A percentile compares a stretch with the other conserved stretches of the same genome.
phyloP scores from a whole-genome alignment of 2,797 vertebrate genomes.

The Diceros bicornis region DNA sequence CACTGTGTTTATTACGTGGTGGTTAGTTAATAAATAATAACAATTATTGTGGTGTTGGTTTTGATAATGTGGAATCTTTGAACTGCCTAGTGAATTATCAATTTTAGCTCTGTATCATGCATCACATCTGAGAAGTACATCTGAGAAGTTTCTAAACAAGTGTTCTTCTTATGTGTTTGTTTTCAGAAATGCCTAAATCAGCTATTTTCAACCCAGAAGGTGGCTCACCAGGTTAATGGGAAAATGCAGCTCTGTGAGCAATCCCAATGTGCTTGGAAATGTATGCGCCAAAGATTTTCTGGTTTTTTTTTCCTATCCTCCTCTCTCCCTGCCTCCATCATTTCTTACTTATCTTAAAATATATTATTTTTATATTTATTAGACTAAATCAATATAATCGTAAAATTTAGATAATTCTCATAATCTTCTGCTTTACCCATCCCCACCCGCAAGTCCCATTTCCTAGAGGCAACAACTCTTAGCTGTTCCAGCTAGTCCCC shows the following conservation, averaged over 20 bases:
- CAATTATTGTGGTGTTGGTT: not conserved
- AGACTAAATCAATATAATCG: not conserved
- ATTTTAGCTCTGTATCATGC: not conserved
- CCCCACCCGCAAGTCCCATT: not conserved
- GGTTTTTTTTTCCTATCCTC: not conserved
- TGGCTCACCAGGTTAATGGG: not conserved
- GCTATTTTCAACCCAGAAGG: not conserved
- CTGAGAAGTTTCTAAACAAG: conserved; percentile 34
- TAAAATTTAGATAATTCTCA: not conserved
- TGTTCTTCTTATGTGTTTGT: conserved; percentile 55
- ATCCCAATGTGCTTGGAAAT: conserved; percentile 76
- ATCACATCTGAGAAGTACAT: not conserved
- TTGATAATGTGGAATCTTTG: not conserved
- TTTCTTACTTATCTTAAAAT: conserved; percentile 30
- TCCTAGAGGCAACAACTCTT: not conserved
- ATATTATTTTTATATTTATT: not conserved
- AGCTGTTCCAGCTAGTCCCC: not conserved
- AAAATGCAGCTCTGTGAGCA: conserved; percentile 80
- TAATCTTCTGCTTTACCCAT: not conserved
- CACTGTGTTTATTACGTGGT: not conserved
- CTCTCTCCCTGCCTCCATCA: not conserved
- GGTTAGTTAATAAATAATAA: not conserved
- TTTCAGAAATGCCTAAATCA: conserved; percentile 78
- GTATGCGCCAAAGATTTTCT: conserved; percentile 39
- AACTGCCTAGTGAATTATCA: not conserved